Evolutionary conservation across 2,113 vertebrate genomes (phyloP).

Genomic region (Pyxicephalus adspersus): DNA sequence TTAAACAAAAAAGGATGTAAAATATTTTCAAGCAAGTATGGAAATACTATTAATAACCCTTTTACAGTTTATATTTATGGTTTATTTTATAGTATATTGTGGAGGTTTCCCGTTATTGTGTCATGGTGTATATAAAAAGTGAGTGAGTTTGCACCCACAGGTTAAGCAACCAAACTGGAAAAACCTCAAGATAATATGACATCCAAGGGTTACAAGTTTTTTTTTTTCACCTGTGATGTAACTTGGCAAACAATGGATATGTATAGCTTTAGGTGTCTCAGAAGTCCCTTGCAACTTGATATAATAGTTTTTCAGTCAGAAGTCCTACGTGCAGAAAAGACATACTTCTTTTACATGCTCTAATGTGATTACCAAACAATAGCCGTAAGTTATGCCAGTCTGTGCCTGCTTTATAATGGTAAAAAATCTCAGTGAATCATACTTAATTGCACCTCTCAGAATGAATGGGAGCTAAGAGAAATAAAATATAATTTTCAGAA

Average conservation of each 20-base stretch:
- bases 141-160: too few species aligned
- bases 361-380: constrained; percentile 48
- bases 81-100: too few species aligned
- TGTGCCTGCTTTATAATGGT: constrained; percentile 44
- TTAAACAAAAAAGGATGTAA: too few species aligned
- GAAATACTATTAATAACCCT: too few species aligned
- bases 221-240: constrained; percentile 35
- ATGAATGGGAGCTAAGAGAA: neutral
- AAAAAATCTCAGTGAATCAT: constrained; percentile 42
- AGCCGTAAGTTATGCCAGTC: constrained; percentile 46
- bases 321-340: constrained; percentile 44
- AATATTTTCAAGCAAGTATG: too few species aligned
- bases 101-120: too few species aligned
- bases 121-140: too few species aligned
- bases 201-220: constrained; percentile 9
- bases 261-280: constrained; percentile 22
- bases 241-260: constrained; percentile 4
- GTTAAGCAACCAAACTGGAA: neutral
- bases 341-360: constrained; percentile 51
- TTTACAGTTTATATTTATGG: too few species aligned
- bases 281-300: constrained; percentile 27
- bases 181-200: constrained; percentile 24
- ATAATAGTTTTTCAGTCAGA: constrained; percentile 43
- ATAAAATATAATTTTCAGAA: constrained; percentile 1
- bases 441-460: constrained; percentile 24